These are phyloP conservation scores for Harpalus rufipes DNA, from an alignment of 2,888 invertebrate species.

Conservation along the genomic window DNA sequence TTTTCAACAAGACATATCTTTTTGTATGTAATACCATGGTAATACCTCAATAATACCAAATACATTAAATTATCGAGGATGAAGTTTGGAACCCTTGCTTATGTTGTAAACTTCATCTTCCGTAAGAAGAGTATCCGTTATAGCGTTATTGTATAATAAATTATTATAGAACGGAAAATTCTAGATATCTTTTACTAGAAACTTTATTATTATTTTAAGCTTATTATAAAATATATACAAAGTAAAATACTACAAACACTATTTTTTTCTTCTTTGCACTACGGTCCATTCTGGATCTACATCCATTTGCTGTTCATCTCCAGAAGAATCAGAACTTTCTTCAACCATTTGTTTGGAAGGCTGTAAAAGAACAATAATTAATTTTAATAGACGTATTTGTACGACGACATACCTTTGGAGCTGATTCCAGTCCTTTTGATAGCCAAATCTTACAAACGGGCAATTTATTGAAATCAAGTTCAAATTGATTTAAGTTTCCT, in stretches of 20 bases:
- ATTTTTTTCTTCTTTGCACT: conserved; percentile 80
- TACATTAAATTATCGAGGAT: too few relatives aligned
- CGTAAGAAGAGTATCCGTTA: too few relatives aligned
- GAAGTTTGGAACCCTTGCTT: too few relatives aligned
- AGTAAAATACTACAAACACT: background rate
- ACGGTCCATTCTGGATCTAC: conserved; percentile 85
- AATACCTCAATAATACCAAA: too few relatives aligned
- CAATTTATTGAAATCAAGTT: conserved; percentile 80
- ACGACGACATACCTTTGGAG: conserved; percentile 10
- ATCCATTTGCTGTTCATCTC: conserved; percentile 77
- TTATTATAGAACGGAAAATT: too few relatives aligned
- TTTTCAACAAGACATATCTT: too few relatives aligned
- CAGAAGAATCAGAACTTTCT: conserved; percentile 73
- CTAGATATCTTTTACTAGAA: too few relatives aligned
- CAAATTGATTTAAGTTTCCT: conserved; percentile 80
- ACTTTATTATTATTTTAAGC: background rate
- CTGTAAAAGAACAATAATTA: background rate
- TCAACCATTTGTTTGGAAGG: background rate
- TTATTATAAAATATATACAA: background rate
- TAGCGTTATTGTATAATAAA: too few relatives aligned
- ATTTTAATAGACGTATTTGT: background rate
- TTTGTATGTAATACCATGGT: too few relatives aligned
- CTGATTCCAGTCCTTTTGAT: conserved; percentile 75
- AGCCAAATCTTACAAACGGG: conserved; percentile 82
- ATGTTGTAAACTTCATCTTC: too few relatives aligned